Percentiles rank a stretch among this genome's conserved stretches.
Conservation (phyloP, 2,888 invertebrate genomes). For the Adineta ricciae region DNA sequence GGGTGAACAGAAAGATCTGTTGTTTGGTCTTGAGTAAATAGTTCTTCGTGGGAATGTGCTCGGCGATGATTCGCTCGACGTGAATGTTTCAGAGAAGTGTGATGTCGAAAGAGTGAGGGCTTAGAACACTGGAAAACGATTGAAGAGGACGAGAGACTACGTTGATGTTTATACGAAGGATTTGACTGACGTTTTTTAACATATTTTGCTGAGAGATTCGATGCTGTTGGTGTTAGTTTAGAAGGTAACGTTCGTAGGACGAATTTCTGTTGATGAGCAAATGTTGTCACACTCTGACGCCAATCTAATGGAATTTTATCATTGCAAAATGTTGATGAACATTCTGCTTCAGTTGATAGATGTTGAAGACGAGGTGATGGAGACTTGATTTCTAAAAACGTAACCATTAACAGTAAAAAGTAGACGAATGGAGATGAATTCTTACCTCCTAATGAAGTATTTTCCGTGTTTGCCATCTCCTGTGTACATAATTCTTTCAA, state of each 20-base stretch:
- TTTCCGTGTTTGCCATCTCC: background rate
- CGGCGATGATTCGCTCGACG: background rate
- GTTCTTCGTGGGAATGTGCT: background rate
- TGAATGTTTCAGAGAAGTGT: background rate
- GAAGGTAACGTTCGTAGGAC: background rate
- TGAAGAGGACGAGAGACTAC: background rate
- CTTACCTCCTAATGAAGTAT: background rate
- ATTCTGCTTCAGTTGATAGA: background rate
- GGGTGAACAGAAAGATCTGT: too few species aligned
- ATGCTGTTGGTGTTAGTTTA: background rate
- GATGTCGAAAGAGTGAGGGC: background rate
- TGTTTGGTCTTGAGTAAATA: too few species aligned
- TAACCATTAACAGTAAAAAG: too few species aligned
- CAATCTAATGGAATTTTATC: constrained; percentile 11
- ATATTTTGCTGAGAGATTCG: background rate
- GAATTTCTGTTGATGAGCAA: background rate
- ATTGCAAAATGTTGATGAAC: background rate
- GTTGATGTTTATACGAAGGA: background rate
- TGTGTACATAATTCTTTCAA: background rate
- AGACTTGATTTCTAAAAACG: background rate
- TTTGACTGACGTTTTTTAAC: background rate
- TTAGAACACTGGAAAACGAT: background rate
- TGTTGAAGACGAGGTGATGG: background rate
- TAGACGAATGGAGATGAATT: too few species aligned
- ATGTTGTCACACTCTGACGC: background rate